Base-by-base conservation (phyloP, 64 coral and sea anemone species). In the Stichodactyla mertensii region DNA sequence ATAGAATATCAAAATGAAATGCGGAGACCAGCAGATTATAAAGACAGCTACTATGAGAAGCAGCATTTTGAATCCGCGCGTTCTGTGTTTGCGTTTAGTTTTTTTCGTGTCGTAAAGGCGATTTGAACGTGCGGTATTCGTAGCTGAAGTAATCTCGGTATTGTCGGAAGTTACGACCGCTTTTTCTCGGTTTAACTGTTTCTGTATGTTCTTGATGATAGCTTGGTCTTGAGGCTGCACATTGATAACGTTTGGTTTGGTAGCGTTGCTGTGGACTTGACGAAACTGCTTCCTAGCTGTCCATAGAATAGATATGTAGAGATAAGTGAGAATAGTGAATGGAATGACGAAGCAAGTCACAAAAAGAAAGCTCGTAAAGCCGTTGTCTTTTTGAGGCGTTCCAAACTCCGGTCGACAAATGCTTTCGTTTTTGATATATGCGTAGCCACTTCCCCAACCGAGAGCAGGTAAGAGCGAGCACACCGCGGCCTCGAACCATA, bases 1-100 rank as follows among this genome's bases (percentile, higher is more conserved):
- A 83, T 96, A 96, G 26, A 96, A 96, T 57, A 96, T 96, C 51
- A 96, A 88, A 77, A 96, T 80, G 84, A 96, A 96, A 51, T 96
- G 91, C 31, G 94, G 94, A 55, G 89, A 92, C 94, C 94, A 96
- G 55, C 94, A 96, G 14, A 96, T 83, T 28, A 96, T 85, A 55
- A 96, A 96, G 0, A 93, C 94, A 10, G 88, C 69, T 0, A 96
- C 91, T 71, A 96, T 96, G 2, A 96, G 71, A 64, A 92, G 86
- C 5, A 96, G 36, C 91, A 93, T 96, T 82, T 96, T 96, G 62
- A 96, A 92, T 16, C 90, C 90, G 5, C 90, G 77, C 19, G 54
- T 85, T 61, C 85, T 89, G 71, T 88, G 85, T 26, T 70, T 70
- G 36, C 70, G 91, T 54, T 82, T 87, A 71, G 1, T 64, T 81